phyloP scores from a whole-genome alignment of 2,797 vertebrate species.

The Rhinophrynus dorsalis region DNA sequence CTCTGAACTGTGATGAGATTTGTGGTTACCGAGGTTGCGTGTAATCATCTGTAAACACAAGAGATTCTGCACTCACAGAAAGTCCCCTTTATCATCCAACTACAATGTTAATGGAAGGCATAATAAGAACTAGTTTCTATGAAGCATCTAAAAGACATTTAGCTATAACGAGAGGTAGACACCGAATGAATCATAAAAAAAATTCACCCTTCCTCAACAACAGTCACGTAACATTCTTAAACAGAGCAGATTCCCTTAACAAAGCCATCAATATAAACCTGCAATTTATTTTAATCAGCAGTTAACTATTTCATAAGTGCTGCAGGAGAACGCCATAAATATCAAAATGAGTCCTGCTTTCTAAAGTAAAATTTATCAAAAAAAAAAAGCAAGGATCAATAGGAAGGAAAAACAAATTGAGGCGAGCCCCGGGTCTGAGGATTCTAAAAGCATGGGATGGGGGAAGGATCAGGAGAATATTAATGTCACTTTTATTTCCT shows the following conservation, averaged over 20 bases:
- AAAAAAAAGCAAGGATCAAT: background rate
- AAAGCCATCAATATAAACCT: no score
- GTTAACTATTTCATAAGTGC: background rate
- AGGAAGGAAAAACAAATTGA: background rate
- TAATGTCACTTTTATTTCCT: background rate
- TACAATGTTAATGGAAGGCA: no score
- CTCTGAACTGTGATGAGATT: no score
- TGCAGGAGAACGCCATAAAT: conserved; percentile 10
- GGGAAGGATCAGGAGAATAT: background rate
- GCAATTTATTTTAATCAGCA: no score
- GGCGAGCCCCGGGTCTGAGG: background rate
- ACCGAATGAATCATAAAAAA: background rate
- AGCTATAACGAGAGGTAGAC: conserved; percentile 37
- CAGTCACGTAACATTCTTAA: background rate
- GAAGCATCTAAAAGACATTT: no score
- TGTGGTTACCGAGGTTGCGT: no score
- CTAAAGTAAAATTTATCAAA: conserved; percentile 30
- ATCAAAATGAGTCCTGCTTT: background rate
- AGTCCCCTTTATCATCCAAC: no score
- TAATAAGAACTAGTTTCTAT: no score
- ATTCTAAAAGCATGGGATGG: background rate
- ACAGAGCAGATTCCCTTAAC: background rate
- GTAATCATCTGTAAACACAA: no score
- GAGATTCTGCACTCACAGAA: no score
- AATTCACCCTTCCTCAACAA: background rate